Evolutionary conservation across 2,797 vertebrate species (phyloP).

Genomic region (Tokudaia tokunoshimensis): DNA sequence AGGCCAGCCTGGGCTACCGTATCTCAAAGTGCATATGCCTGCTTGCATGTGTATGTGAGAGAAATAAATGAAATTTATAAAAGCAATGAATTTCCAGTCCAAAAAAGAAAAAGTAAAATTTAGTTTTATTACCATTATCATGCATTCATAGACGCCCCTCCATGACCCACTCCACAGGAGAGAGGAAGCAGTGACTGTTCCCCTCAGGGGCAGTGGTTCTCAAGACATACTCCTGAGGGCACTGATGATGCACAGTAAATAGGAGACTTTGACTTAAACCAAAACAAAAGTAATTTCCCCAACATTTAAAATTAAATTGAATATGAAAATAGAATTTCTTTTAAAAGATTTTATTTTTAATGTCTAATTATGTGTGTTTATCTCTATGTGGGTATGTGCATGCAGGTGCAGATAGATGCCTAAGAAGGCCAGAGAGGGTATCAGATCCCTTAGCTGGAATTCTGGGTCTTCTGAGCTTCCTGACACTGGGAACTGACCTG

Average conservation of each 20-base stretch:
- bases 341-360: constrained; percentile 14
- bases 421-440: background rate
- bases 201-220: background rate
- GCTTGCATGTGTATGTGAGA: background rate
- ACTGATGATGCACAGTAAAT: constrained; percentile 20
- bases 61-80: constrained; percentile 36
- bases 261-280: constrained; percentile 56
- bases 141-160: background rate
- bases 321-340: constrained; percentile 7
- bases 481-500: background rate
- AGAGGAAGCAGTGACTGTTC: constrained; percentile 28
- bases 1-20: background rate
- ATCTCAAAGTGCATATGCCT: background rate
- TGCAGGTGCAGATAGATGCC: background rate
- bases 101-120: constrained; percentile 39
- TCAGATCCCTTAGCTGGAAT: background rate
- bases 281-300: constrained; percentile 17
- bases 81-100: background rate
- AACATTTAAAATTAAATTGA: constrained; percentile 55
- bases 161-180: background rate
- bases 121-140: constrained; percentile 36
- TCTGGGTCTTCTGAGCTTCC: background rate
- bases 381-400: background rate
- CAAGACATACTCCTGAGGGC: background rate
- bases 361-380: background rate